Percentiles rank a stretch among this genome's conserved stretches.
These are phyloP conservation scores for Lophius americanus DNA, from an alignment of 2,797 vertebrate species.

Conservation along the genomic window DNA sequence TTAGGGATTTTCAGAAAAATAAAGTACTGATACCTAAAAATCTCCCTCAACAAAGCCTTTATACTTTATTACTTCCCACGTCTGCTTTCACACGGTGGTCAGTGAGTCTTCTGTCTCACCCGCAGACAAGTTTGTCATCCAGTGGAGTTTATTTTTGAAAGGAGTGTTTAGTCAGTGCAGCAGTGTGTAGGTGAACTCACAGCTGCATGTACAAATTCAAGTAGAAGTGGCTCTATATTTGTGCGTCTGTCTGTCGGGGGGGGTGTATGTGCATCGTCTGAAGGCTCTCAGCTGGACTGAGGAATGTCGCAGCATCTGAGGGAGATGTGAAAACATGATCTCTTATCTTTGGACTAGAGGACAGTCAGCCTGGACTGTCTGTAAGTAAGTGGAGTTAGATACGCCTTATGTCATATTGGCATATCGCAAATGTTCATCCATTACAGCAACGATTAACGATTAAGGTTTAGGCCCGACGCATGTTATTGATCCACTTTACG, in stretches of 20 bases:
- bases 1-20: no score
- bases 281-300: constrained; percentile 55
- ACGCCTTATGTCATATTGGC: no score
- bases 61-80: no score
- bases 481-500: background rate
- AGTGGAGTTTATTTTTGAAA: constrained; percentile 22
- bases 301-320: constrained; percentile 26
- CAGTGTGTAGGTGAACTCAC: constrained; percentile 32
- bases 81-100: constrained; percentile 1
- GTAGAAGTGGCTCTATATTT: constrained; percentile 35
- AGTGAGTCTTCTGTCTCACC: constrained; percentile 7
- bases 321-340: background rate
- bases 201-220: constrained; percentile 39
- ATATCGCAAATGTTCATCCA: no score
- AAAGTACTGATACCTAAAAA: no score
- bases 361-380: no score
- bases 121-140: constrained; percentile 15
- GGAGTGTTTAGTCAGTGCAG: constrained; percentile 25
- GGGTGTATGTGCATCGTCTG: constrained; percentile 19
- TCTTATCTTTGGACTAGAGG: no score
- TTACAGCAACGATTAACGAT: background rate
- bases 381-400: no score
- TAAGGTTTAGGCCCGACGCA: no score
- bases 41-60: no score
- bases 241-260: constrained; percentile 22